These are phyloP conservation scores for Zaprionus lineosus DNA, from an alignment of 2,888 invertebrate genomes.

Conservation along the genomic window DNA sequence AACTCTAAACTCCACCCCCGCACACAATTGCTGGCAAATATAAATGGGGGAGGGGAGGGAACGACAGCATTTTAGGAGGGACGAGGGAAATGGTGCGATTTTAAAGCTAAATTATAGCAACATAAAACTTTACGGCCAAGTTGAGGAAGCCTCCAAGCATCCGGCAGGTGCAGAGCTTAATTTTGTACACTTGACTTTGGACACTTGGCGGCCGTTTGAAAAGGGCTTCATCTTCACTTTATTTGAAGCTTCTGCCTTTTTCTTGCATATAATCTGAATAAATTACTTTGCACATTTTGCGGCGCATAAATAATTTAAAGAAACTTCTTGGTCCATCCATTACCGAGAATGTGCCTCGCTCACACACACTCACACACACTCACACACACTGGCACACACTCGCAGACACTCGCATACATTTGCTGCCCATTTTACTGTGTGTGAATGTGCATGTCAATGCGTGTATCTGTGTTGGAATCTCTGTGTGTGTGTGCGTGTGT, in stretches of 20 bases:
- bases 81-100: constrained; percentile 52
- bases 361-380: background rate
- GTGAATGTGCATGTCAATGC: constrained; percentile 16
- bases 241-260: constrained; percentile 48
- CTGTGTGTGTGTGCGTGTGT: constrained; percentile 5
- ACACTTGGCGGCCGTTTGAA: constrained; percentile 70
- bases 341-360: too few relatives aligned
- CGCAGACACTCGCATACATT: background rate
- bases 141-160: constrained; percentile 34
- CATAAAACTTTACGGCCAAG: constrained; percentile 71
- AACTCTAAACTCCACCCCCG: too few relatives aligned
- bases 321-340: too few relatives aligned
- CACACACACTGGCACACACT: constrained; percentile 26
- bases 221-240: constrained; percentile 65
- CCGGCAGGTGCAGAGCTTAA: constrained; percentile 72
- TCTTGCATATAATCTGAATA: constrained; percentile 71
- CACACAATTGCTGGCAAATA: too few relatives aligned
- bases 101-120: constrained; percentile 75
- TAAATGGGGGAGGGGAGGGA: background rate
- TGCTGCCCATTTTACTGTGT: too few relatives aligned
- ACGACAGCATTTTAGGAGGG: constrained; percentile 2
- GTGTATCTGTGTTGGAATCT: too few relatives aligned
- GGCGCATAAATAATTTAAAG: constrained; percentile 73
- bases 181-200: constrained; percentile 69
- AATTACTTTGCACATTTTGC: constrained; percentile 77